Evolutionary conservation across 2,797 vertebrate genomes (phyloP).

Genomic region (Rhinatrema bivittatum): DNA sequence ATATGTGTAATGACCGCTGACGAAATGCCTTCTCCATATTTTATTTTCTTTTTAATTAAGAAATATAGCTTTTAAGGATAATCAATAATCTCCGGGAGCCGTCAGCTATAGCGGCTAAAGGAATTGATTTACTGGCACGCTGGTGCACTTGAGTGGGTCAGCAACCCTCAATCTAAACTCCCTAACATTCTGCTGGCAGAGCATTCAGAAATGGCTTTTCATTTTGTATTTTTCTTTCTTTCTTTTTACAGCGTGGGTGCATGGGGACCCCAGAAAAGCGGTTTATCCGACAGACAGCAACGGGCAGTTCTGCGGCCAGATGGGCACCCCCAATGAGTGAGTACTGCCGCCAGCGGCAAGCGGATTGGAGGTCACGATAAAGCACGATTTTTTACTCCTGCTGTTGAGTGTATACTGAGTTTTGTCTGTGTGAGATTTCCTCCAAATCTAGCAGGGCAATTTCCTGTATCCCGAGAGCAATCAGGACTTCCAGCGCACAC

Average conservation of each 20-base stretch:
- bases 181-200: too few relatives aligned
- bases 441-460: too few relatives aligned
- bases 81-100: constrained; percentile 21
- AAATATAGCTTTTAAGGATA: constrained; percentile 31
- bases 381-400: background rate
- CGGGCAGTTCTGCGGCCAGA: constrained; percentile 90
- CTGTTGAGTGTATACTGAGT: too few relatives aligned
- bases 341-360: constrained; percentile 40
- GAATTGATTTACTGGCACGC: background rate
- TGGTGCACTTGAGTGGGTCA: constrained; percentile 17
- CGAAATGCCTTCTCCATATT: constrained; percentile 21
- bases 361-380: too few relatives aligned
- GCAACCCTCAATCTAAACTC: constrained; percentile 3
- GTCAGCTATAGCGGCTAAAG: constrained; percentile 15
- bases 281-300: constrained; percentile 88
- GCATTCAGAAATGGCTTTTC: too few relatives aligned
- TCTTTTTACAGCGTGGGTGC: constrained; percentile 78
- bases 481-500: too few relatives aligned
- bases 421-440: too few relatives aligned
- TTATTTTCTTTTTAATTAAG: constrained; percentile 39
- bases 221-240: too few relatives aligned
- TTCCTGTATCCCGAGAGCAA: too few relatives aligned
- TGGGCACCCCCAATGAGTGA: constrained; percentile 82
- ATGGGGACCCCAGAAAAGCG: constrained; percentile 88
- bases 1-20: constrained; percentile 27